Conservation (phyloP, 2,113 vertebrate genomes). For the Orthochromis malagaraziensis region DNA sequence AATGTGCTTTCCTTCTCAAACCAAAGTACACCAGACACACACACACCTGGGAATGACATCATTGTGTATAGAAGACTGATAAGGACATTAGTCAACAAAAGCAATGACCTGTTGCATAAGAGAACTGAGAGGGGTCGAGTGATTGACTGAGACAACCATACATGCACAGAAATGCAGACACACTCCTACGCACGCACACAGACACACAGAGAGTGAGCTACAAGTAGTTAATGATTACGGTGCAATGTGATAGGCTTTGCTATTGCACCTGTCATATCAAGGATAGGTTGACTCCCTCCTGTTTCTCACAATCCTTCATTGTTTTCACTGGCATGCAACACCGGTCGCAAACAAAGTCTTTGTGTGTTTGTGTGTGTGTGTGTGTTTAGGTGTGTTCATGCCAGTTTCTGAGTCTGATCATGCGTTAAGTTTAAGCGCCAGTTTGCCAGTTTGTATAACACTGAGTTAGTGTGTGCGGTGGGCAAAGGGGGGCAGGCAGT, state of each 20-base stretch:
- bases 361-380: neutral
- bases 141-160: constrained; percentile 21
- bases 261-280: constrained; percentile 44
- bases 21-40: neutral
- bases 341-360: constrained; percentile 16
- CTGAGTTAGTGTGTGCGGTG: neutral
- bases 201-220: neutral
- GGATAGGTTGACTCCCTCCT: constrained; percentile 13
- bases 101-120: constrained; percentile 36
- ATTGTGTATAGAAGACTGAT: constrained; percentile 12
- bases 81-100: constrained; percentile 42
- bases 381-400: neutral
- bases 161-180: neutral
- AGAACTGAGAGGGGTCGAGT: neutral
- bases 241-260: constrained; percentile 38
- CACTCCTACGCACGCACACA: neutral
- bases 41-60: constrained; percentile 42
- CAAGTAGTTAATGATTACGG: constrained; percentile 48
- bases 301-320: constrained; percentile 33
- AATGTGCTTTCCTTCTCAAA: neutral
- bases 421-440: neutral
- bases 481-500: neutral
- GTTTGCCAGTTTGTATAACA: neutral
- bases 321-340: constrained; percentile 38
- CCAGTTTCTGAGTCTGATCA: neutral